A percentile compares a stretch with the other conserved stretches of the same genome.
phyloP scores from a whole-genome alignment of 2,888 invertebrate species.

The Ectemnius lituratus region DNA sequence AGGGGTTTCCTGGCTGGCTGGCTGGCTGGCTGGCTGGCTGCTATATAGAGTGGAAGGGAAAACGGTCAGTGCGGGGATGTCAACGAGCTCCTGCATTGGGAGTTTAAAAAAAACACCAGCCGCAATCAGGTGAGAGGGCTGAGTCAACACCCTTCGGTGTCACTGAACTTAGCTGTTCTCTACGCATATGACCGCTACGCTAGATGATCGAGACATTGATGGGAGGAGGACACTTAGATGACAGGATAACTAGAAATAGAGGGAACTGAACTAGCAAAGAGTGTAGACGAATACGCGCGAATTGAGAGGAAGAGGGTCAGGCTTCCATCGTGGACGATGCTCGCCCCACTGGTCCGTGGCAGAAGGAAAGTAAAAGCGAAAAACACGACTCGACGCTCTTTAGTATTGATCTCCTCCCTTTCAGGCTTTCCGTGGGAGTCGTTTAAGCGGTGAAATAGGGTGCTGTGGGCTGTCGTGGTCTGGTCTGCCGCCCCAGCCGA shows the following conservation, averaged over 20 bases:
- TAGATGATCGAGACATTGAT: neutral
- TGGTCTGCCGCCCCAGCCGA: neutral
- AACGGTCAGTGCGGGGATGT: conserved; percentile 25
- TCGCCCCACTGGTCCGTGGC: neutral
- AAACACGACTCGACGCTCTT: conserved; percentile 30
- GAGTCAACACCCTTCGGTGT: no score
- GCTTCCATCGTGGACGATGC: conserved; percentile 7
- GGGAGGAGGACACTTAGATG: neutral
- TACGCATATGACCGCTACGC: no score
- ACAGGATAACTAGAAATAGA: no score
- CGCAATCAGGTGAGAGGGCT: no score
- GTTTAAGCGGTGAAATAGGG: neutral
- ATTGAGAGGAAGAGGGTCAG: neutral
- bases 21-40: conserved; percentile 20
- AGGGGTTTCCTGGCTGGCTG: conserved; percentile 15
- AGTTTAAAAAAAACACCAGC: conserved; percentile 6
- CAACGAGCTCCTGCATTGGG: conserved; percentile 26
- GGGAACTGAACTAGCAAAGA: no score
- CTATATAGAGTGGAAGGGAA: conserved; percentile 44
- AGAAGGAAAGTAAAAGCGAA: conserved; percentile 24
- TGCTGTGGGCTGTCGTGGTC: neutral
- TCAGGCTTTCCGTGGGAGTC: conserved; percentile 16
- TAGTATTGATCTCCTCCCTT: conserved; percentile 49
- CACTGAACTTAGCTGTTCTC: no score
- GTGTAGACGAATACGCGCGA: neutral